These are phyloP conservation scores for Taenaris catops DNA, from an alignment of 2,888 invertebrate genomes.

Conservation along the genomic window DNA sequence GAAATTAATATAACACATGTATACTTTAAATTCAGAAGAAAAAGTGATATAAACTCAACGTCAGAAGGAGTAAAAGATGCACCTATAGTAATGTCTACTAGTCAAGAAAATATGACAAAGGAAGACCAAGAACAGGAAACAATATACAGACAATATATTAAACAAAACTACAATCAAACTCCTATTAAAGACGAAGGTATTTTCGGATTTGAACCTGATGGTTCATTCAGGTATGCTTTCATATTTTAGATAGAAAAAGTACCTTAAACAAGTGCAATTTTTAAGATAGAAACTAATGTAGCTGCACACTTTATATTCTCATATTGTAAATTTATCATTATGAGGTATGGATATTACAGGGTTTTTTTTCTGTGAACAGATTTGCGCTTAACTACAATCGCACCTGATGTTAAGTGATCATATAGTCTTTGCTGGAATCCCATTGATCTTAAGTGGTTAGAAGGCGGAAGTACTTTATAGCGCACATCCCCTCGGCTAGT, in stretches of 20 bases:
- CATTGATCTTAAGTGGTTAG: too few species aligned
- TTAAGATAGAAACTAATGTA: constrained; percentile 7
- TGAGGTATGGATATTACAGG: too few species aligned
- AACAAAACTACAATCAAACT: constrained; percentile 75
- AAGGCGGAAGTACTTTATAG: too few species aligned
- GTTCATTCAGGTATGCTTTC: constrained; percentile 69
- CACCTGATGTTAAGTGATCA: too few species aligned
- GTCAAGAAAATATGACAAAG: constrained; percentile 81
- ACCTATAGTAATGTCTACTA: constrained; percentile 77
- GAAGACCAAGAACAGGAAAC: constrained; percentile 69
- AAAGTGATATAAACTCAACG: constrained; percentile 66
- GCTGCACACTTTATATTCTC: constrained; percentile 21
- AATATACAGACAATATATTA: constrained; percentile 58
- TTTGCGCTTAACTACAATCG: too few species aligned
- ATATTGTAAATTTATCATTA: constrained; percentile 19
- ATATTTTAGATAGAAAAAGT: neutral
- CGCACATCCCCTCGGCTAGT: too few species aligned
- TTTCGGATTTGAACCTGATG: constrained; percentile 74
- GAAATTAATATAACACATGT: too few species aligned
- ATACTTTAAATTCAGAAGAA: constrained; percentile 59
- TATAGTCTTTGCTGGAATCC: too few species aligned
- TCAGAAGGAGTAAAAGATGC: constrained; percentile 69
- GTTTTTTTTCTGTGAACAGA: too few species aligned
- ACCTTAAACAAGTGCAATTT: constrained; percentile 6
- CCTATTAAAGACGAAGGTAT: constrained; percentile 81